phyloP scores from a whole-genome alignment of 1,140 invertebrate genomes.

The Streblospio benedicti region DNA sequence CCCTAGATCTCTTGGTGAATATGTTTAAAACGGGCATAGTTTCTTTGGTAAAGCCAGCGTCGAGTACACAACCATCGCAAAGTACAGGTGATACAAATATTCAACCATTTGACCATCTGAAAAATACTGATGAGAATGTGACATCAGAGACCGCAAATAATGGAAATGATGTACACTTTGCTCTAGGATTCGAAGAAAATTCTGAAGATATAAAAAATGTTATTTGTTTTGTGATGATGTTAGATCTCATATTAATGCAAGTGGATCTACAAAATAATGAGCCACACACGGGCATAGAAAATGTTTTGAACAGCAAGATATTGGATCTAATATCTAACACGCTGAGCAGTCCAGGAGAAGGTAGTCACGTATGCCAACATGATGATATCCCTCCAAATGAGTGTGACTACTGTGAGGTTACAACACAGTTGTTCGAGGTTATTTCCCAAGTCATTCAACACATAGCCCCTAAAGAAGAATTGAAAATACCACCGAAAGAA shows the following conservation, averaged over 20 bases:
- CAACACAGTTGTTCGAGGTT: conserved; percentile 86
- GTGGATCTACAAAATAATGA: conserved; percentile 86
- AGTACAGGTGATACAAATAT: too few species aligned
- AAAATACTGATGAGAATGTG: too few species aligned
- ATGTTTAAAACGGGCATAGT: conserved; percentile 40
- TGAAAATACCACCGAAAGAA: conserved; percentile 42
- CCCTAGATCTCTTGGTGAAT: conserved; percentile 35
- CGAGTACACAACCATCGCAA: conserved; percentile 13
- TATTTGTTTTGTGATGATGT: conserved; percentile 90
- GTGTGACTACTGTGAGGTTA: conserved; percentile 84
- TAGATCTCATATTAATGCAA: conserved; percentile 90
- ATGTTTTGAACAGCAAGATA: conserved; percentile 63
- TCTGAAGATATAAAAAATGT: conserved; percentile 52
- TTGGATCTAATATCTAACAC: conserved; percentile 73
- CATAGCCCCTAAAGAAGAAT: conserved; percentile 51
- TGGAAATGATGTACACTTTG: too few species aligned
- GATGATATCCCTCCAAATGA: conserved; percentile 52
- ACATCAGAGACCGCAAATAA: not conserved
- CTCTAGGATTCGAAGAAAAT: conserved; percentile 18
- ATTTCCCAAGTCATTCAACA: conserved; percentile 70
- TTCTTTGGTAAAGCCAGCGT: conserved; percentile 21
- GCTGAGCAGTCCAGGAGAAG: conserved; percentile 66
- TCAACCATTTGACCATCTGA: too few species aligned
- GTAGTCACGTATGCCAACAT: conserved; percentile 59
- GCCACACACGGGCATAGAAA: conserved; percentile 69